Base-by-base conservation (phyloP, 2,113 vertebrate species). In the Microcebus lehilahytsara region DNA sequence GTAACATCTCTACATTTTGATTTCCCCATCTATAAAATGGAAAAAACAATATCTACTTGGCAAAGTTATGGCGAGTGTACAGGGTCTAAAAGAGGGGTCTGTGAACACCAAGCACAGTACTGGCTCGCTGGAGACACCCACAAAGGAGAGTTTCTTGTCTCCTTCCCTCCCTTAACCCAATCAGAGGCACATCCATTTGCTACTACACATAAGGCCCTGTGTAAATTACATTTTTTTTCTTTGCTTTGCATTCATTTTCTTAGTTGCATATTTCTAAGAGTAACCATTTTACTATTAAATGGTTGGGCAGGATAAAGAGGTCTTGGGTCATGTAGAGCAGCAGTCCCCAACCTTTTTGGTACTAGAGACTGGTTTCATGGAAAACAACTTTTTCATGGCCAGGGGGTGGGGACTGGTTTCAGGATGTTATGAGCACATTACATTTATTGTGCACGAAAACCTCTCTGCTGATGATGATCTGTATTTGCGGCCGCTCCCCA, bases 191-290 rank as follows among this genome's bases (percentile, higher is more conserved):
- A 22, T 22, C 56, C 37, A 16, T 51, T 89, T 58, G 20, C 53
- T 84, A 40, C 19, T 58, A 58, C 4, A 49, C 37, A 37, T 46
- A 92, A 37, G 89, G 81, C 34, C 51, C 46, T 69, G 69, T 91
- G 9, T 74, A 53, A 58, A 86, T 90, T 67, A 64, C 3, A 75
- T 58, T 89, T 95, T 93, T 93, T 83, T 16, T 66, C 78, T 92
- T 96, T 66, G 5, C 32, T 93, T 84, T 75, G 37, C 86, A 78
- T 51, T 89, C 58, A 85, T 85, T 83, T 91, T 83, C 72, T 96
- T 83, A 53, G 69, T 60, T 86, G 37, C 7, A 16, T 75, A 49
- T 37, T 84, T 89, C 58, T 83, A 69, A 85, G 79, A 95, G 71
- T 27, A 93, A 86, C 14, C 60, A 37, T 56, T 89, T 77, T 74